Conservation (phyloP, 2,888 invertebrate genomes). For the Spatulosminthurus flaviceps region DNA sequence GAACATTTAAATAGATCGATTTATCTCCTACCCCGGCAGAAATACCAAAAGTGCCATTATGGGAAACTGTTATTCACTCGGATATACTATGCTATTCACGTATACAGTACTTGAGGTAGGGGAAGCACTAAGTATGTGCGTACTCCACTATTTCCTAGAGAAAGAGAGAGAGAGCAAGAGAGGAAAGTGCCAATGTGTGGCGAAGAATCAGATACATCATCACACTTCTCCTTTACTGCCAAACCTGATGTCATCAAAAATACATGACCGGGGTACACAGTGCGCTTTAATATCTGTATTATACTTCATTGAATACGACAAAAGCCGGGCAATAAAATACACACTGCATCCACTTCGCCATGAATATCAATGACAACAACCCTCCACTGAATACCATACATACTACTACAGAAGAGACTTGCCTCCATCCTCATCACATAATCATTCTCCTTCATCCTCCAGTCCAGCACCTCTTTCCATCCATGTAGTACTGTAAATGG, state of each 20-base stretch:
- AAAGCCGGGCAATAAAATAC: conserved; percentile 48
- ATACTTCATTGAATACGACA: conserved; percentile 50
- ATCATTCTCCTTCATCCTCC: conserved; percentile 32
- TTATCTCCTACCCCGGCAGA: conserved; percentile 53
- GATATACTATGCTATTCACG: conserved; percentile 1
- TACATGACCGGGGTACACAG: conserved; percentile 50
- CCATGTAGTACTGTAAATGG: neutral
- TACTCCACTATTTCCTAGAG: neutral
- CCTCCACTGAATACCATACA: conserved; percentile 2
- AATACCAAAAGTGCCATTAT: conserved; percentile 60
- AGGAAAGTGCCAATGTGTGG: conserved; percentile 37
- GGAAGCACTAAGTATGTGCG: neutral
- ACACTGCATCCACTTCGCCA: conserved; percentile 40
- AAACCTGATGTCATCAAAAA: conserved; percentile 53
- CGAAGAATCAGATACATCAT: conserved; percentile 49
- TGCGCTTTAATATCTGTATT: conserved; percentile 48
- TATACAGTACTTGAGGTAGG: neutral
- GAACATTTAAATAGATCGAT: conserved; percentile 61
- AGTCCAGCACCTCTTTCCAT: neutral
- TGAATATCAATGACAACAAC: conserved; percentile 45
- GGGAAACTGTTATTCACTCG: conserved; percentile 45
- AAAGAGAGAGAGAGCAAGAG: neutral
- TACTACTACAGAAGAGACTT: neutral
- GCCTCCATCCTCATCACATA: conserved; percentile 25
- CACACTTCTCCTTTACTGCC: conserved; percentile 46